These are phyloP conservation scores for Ctenosaura bakeri DNA, from an alignment of 2,797 vertebrate species.

Conservation along the genomic window DNA sequence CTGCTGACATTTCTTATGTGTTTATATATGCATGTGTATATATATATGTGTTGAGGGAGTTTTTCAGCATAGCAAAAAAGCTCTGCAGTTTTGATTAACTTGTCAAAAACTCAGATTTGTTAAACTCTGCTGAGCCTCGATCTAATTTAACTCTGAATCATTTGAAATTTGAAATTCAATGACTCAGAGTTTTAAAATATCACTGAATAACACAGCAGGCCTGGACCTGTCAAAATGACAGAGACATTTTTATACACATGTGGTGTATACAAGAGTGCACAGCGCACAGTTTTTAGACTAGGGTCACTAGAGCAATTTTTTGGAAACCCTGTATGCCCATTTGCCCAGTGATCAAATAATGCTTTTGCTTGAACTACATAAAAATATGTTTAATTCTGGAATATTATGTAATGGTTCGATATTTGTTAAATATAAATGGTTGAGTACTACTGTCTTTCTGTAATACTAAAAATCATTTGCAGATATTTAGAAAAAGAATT, in stretches of 20 bases:
- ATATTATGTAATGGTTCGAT: neutral
- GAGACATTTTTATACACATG: neutral
- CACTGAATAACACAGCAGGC: neutral
- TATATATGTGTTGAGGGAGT: neutral
- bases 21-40: neutral
- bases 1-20: no score
- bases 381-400: neutral
- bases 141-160: neutral
- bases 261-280: neutral
- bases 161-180: neutral
- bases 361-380: neutral
- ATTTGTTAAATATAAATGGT: neutral
- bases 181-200: neutral
- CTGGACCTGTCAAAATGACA: neutral
- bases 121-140: neutral
- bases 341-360: neutral
- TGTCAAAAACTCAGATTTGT: conserved; percentile 11
- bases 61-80: neutral
- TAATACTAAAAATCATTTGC: neutral
- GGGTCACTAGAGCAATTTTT: neutral
- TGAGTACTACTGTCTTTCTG: neutral
- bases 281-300: neutral
- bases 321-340: neutral
- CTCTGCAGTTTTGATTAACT: neutral
- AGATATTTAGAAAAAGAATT: neutral